A percentile compares a stretch with the other conserved stretches of the same genome.
These are phyloP conservation scores for Drosophila setosimentum DNA, from an alignment of 2,888 invertebrate species.

Conservation along the genomic window DNA sequence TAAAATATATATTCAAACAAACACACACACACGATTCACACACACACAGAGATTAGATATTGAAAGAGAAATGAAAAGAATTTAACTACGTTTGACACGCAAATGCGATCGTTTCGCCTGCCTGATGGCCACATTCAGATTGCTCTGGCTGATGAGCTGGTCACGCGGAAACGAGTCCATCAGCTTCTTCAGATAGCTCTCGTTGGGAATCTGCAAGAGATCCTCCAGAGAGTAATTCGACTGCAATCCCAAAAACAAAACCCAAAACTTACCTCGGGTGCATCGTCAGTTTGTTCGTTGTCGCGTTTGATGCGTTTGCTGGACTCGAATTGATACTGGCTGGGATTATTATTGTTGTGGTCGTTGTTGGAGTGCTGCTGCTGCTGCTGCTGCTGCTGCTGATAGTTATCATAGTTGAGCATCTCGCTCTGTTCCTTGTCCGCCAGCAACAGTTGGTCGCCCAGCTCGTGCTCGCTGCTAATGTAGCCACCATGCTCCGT, in stretches of 20 bases:
- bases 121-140: slow-evolving; percentile 49
- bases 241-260: rapidly evolving
- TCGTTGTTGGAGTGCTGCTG: not conserved
- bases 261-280: slow-evolving; percentile 44
- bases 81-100: slow-evolving; percentile 80
- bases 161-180: slow-evolving; percentile 83
- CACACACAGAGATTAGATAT: not conserved
- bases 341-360: not conserved
- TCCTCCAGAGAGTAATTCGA: not conserved
- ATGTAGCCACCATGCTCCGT: slow-evolving; percentile 38
- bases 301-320: slow-evolving; percentile 55
- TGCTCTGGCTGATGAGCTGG: slow-evolving; percentile 53
- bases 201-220: slow-evolving; percentile 60
- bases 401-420: slow-evolving; percentile 39
- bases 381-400: not conserved
- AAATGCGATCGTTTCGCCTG: slow-evolving; percentile 66
- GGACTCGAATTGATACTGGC: slow-evolving; percentile 10
- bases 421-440: slow-evolving; percentile 51
- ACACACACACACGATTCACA: not conserved
- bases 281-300: slow-evolving; percentile 51
- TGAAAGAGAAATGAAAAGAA: slow-evolving; percentile 23
- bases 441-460: slow-evolving; percentile 29
- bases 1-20: slow-evolving; percentile 31
- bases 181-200: slow-evolving; percentile 81
- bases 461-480: slow-evolving; percentile 43